Evolutionary conservation across 92 coral and sea anemone genomes (phyloP), one percentile per base, ranked within the genome.

Genomic region (Actinostola sp.): DNA sequence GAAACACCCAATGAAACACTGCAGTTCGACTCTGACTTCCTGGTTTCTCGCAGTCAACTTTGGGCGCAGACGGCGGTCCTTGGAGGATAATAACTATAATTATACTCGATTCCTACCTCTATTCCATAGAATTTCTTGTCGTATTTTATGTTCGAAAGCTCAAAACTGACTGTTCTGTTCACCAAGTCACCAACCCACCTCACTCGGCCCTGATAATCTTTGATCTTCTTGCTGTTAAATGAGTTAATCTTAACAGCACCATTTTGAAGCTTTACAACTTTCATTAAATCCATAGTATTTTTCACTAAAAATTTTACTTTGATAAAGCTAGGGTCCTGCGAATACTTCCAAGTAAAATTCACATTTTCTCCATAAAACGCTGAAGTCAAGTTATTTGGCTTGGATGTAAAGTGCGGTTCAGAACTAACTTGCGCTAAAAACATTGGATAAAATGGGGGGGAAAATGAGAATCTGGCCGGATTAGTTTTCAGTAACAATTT

Each of bases 261-360:
- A 27, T 53, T 46, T 0, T 53, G 23, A 16, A 24, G 7, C 30
- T 26, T 68, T 28, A 43, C 41, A 38, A 84, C 24, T 1, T 51
- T 49, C 1, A 71, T 23, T 7, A 83, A n/a, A 17, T 20, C 0
- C 0, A 7, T 12, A 0, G 21, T 28, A 45, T 66, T 24, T 72
- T 78, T 78, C 0, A 44, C 17, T 19, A 76, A 84, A 24, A 84
- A 84, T 41, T 30, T 35, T 5, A n/a, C 68, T 73, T 38, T 67
- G 45, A n/a, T 65, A 72, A 5, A 48, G 25, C n/a, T n/a, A 0
- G 53, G 30, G 24, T 62, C 54, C 25, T 55, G 58, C 15, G 45
- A 16, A 33, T 50, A 72, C 14, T 14, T 58, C 89, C 89, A 84
- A 0, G 76, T 60, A 28, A 84, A 78, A 31, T 72, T 84, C 29